Evolutionary conservation across 2,888 invertebrate species (phyloP).

Genomic region (Oligia fasciuncula): DNA sequence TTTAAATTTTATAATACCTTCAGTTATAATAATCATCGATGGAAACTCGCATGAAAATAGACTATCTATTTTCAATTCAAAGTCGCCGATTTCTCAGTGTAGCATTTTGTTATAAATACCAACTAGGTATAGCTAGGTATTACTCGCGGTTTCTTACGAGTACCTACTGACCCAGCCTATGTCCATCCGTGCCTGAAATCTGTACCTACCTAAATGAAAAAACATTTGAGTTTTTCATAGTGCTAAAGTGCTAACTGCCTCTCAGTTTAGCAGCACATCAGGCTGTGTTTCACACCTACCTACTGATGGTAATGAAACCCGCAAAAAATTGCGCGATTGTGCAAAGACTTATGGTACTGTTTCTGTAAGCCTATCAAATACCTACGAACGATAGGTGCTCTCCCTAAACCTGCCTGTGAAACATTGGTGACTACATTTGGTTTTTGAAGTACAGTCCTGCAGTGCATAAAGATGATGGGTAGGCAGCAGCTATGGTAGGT

Average conservation of each 20-base stretch:
- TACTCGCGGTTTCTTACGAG: neutral
- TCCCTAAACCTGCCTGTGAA: neutral
- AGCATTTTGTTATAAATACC: neutral
- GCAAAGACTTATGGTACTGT: neutral
- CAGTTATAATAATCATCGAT: conserved; percentile 59
- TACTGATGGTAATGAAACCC: neutral
- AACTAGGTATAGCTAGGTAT: neutral
- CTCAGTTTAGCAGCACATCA: neutral
- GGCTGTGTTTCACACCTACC: neutral
- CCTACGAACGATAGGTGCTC: neutral
- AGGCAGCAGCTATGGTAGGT: neutral
- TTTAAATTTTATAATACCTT: conserved; percentile 48
- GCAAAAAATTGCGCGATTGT: neutral
- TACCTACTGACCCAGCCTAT: neutral
- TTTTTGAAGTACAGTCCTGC: neutral
- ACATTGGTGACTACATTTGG: neutral
- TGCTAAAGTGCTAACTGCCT: neutral
- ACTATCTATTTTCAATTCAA: conserved; percentile 56
- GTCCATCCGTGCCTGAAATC: neutral
- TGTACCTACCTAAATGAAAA: neutral
- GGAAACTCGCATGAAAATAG: conserved; percentile 46
- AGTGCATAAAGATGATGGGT: neutral
- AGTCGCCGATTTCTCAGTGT: conserved; percentile 28
- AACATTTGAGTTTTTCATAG: neutral
- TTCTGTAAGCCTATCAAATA: neutral